phyloP scores from a whole-genome alignment of 2,797 vertebrate species.

The Cyclopterus lumpus region DNA sequence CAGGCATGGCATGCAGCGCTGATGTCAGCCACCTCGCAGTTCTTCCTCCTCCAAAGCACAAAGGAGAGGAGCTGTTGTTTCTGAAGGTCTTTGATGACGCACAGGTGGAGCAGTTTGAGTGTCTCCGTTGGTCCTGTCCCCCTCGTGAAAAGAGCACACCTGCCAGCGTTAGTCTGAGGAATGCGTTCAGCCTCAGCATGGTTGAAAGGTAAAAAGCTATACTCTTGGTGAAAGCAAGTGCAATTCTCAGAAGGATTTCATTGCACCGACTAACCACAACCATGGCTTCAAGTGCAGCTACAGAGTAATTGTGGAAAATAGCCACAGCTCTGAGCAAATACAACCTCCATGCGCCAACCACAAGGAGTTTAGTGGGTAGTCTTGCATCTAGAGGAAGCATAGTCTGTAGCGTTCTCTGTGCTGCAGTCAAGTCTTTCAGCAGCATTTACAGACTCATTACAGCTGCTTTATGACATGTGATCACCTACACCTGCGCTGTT shows the following conservation, averaged over 20 bases:
- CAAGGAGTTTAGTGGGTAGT: conserved; percentile 2
- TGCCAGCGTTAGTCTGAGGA: conserved; percentile 46
- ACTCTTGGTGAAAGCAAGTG: conserved; percentile 51
- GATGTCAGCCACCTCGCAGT: background rate
- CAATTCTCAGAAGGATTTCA: conserved; percentile 54
- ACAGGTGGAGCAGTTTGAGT: conserved; percentile 26
- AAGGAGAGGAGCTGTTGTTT: conserved; percentile 6
- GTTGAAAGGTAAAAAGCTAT: conserved; percentile 48
- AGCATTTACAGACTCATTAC: background rate
- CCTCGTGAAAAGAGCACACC: conserved; percentile 16
- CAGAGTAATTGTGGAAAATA: conserved; percentile 25
- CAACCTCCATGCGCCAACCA: conserved; percentile 20
- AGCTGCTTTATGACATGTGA: conserved; percentile 25
- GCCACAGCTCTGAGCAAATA: conserved; percentile 4
- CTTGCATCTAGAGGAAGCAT: background rate
- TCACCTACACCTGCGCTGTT: background rate
- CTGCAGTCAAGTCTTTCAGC: background rate
- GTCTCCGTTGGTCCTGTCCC: background rate
- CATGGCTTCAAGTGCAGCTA: conserved; percentile 35
- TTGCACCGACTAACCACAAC: conserved; percentile 45
- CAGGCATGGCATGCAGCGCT: background rate
- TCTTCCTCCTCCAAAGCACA: background rate
- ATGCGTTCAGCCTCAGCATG: conserved; percentile 60
- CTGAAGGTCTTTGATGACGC: conserved; percentile 5
- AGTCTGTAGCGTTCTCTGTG: background rate